These are phyloP conservation scores for Ceratothoa steindachneri DNA, from an alignment of 2,888 invertebrate species.

Conservation along the genomic window DNA sequence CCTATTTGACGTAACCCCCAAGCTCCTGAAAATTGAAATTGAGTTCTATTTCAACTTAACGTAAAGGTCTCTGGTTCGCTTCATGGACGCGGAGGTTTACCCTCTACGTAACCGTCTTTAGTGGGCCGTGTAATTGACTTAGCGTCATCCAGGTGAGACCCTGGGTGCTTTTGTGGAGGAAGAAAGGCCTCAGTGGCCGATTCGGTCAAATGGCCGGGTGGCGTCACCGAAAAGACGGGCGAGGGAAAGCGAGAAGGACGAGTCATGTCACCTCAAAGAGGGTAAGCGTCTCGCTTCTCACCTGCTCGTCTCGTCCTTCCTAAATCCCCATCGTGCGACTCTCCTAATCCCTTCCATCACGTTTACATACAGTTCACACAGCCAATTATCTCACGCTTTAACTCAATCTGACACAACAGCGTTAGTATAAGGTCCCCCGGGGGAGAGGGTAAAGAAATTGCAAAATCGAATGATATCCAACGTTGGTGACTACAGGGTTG, in stretches of 20 bases:
- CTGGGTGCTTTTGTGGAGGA: constrained; percentile 19
- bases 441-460: too few species aligned
- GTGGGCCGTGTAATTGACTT: constrained; percentile 39
- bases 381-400: too few species aligned
- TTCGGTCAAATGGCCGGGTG: constrained; percentile 4
- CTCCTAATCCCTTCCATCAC: too few species aligned
- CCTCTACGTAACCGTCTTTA: constrained; percentile 3
- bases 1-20: constrained; percentile 12
- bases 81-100: neutral
- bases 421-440: too few species aligned
- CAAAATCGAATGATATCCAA: too few species aligned
- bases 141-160: constrained; percentile 38
- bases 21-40: neutral
- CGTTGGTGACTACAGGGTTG: too few species aligned
- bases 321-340: too few species aligned
- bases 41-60: too few species aligned
- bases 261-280: neutral
- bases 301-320: neutral
- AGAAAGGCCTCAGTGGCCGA: constrained; percentile 16
- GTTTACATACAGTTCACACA: too few species aligned
- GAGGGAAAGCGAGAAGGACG: neutral
- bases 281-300: neutral
- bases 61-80: neutral
- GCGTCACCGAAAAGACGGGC: neutral
- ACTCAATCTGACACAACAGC: too few species aligned